Base-by-base conservation (phyloP, 2,113 vertebrate genomes). In the Arvicanthis niloticus region DNA sequence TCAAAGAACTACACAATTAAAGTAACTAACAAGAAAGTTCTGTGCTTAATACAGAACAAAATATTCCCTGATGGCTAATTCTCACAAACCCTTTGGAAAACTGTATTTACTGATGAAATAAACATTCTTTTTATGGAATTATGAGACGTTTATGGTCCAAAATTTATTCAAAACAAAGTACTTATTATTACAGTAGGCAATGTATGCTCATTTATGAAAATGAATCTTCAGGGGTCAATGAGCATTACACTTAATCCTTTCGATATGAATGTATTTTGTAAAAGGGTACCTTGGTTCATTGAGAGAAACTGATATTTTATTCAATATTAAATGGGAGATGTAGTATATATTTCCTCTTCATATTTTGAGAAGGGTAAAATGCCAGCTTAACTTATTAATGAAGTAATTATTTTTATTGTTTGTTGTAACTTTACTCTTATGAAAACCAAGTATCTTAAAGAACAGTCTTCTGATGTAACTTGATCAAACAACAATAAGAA, bases 71-170 rank as follows among this genome's bases (percentile, higher is more conserved):
- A 95, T 76, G 68, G 42, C 68, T 89, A 73, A 84, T 97, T 96
- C 86, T 51, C 78, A 91, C 60, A 96, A 94, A 93, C 87, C 13
- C n/a, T 89, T 82, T 95, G 77, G 77, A 93, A 96, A 94, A 84
- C 34, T 68, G 37, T 89, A 58, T 40, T 48, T 22, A 34, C 67
- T 60, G 3, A 22, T 40, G 53, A 96, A 92, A 26, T 82, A 94
- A n/a, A 77, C 37, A 97, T 84, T 93, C 67, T 73, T 96, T 92
- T 94, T 84, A 91, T 78, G 67, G 31, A 92, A 97, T 94, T 97
- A 89, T 91, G 62, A 94, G 42, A 89, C 95, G 89, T 91, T 96
- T 93, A 88, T 7, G 67, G 19, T 93, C 95, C 75, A 94, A 95
- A 51, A 93, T 96, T 86, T 95, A 96, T 93, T 96, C 65, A 95